Evolutionary conservation across 2,797 vertebrate genomes (phyloP), one percentile per base, ranked within the genome.

Genomic region (Chromobotia macracanthus): DNA sequence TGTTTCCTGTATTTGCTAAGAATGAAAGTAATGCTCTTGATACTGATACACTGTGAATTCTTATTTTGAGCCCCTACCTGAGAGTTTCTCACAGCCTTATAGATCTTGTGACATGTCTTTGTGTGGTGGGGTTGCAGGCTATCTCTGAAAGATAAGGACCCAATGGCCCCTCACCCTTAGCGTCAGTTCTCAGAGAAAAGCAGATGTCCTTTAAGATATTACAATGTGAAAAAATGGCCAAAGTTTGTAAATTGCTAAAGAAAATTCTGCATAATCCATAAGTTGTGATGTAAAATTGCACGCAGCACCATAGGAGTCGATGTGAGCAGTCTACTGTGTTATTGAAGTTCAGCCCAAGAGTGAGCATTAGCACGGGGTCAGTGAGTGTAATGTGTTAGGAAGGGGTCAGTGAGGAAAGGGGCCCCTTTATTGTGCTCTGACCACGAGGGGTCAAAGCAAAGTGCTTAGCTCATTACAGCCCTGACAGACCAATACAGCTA

Each of bases 361-460:
- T 46, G 76, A 80, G 76, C 77, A 66, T 75, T 68, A 80, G 73
- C 68, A 48, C 65, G 18, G 74, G 77, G 76, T 81, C 80, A 67
- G 4, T 41, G 75, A 81, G 81, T 81, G 74, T 46, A 82, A 50
- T 25, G 65, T 75, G 78, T 75, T 77, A 73, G 56, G 35, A 80
- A 79, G 75, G 74, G 84, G 72, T 85, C 81, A 79, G 21, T 0
- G 71, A 56, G 48, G 66, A 31, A 68, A 63, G 69, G 35, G 71
- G 56, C 68, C 67, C 28, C 67, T 44, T 60, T 16, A 72, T 80
- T 80, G 67, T 72, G 63, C 68, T 68, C 12, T 12, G 64, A 74
- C 66, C 35, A 23, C 25, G 56, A 75, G 63, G 71, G 70, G 76
- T 82, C 53, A 15, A 46, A 58, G 31, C 23, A 41, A 25, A 79